These are phyloP conservation scores for Ochotona curzoniae DNA, from an alignment of 2,113 vertebrate genomes.

Conservation along the genomic window DNA sequence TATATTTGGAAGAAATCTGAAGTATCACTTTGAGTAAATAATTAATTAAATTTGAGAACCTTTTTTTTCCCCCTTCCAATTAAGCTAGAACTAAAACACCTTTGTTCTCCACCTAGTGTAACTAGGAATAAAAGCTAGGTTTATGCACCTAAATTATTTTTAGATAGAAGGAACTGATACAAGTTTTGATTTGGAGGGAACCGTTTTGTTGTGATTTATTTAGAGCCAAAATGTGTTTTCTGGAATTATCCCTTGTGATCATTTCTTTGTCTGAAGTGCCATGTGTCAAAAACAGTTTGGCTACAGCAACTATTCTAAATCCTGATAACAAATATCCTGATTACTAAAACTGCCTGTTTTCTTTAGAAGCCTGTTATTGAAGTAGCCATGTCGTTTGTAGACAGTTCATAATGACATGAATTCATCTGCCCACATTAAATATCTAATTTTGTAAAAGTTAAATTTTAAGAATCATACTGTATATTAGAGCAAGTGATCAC, in stretches of 20 bases:
- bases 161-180: slow-evolving; percentile 77
- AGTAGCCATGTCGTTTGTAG: slow-evolving; percentile 12
- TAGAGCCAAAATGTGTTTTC: slow-evolving; percentile 77
- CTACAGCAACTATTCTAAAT: slow-evolving; percentile 56
- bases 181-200: slow-evolving; percentile 75
- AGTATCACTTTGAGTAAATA: slow-evolving; percentile 80
- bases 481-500: slow-evolving; percentile 13
- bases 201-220: slow-evolving; percentile 74
- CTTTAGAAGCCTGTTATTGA: slow-evolving; percentile 49
- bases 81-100: slow-evolving; percentile 42
- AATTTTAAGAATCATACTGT: slow-evolving; percentile 46
- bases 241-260: slow-evolving; percentile 80
- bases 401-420: slow-evolving; percentile 40
- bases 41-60: slow-evolving; percentile 68
- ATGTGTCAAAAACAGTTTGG: slow-evolving; percentile 81
- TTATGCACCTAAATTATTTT: slow-evolving; percentile 80
- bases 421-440: slow-evolving; percentile 2
- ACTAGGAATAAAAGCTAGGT: slow-evolving; percentile 48
- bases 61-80: slow-evolving; percentile 63
- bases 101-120: slow-evolving; percentile 69
- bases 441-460: slow-evolving; percentile 37
- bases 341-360: slow-evolving; percentile 36
- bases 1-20: slow-evolving; percentile 78
- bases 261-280: slow-evolving; percentile 82
- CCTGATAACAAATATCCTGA: slow-evolving; percentile 3